These are phyloP conservation scores for Drosophila micromelanica DNA, from an alignment of 1,140 invertebrate species.

Conservation along the genomic window DNA sequence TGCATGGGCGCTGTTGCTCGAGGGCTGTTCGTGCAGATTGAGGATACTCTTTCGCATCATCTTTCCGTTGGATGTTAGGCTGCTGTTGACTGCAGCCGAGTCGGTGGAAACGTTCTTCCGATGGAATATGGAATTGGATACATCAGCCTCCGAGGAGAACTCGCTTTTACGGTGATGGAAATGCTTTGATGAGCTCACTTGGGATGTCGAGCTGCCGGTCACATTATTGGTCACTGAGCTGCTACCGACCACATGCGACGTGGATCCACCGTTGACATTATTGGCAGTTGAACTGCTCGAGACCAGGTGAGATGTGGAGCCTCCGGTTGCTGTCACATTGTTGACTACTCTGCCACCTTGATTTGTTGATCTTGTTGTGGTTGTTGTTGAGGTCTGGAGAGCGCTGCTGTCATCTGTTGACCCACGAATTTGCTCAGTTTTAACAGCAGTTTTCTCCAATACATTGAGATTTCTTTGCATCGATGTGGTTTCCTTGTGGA, in stretches of 20 bases:
- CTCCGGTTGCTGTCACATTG: constrained; percentile 29
- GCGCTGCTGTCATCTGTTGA: constrained; percentile 42
- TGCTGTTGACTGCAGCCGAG: constrained; percentile 81
- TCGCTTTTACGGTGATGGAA: constrained; percentile 88
- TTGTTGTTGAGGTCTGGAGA: constrained; percentile 31
- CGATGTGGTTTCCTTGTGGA: constrained; percentile 69
- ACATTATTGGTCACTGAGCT: constrained; percentile 37
- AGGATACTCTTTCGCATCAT: constrained; percentile 91
- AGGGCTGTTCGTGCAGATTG: constrained; percentile 89
- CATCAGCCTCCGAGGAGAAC: constrained; percentile 89
- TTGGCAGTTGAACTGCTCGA: constrained; percentile 23
- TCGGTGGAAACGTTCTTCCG: constrained; percentile 86
- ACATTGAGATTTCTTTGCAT: constrained; percentile 64
- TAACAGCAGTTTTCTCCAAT: constrained; percentile 42
- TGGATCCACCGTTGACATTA: constrained; percentile 40
- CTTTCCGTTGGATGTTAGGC: constrained; percentile 90
- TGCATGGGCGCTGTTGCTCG: constrained; percentile 47
- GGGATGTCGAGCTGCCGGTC: constrained; percentile 33
- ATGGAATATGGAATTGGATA: constrained; percentile 91
- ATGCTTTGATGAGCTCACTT: constrained; percentile 59
- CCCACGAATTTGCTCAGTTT: constrained; percentile 38
- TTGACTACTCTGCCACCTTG: constrained; percentile 26
- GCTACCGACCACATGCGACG: constrained; percentile 17
- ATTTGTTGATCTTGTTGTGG: constrained; percentile 27
- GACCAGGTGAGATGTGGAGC: constrained; percentile 28